phyloP scores from a whole-genome alignment of 2,888 invertebrate genomes.

The Ectemnius lituratus region DNA sequence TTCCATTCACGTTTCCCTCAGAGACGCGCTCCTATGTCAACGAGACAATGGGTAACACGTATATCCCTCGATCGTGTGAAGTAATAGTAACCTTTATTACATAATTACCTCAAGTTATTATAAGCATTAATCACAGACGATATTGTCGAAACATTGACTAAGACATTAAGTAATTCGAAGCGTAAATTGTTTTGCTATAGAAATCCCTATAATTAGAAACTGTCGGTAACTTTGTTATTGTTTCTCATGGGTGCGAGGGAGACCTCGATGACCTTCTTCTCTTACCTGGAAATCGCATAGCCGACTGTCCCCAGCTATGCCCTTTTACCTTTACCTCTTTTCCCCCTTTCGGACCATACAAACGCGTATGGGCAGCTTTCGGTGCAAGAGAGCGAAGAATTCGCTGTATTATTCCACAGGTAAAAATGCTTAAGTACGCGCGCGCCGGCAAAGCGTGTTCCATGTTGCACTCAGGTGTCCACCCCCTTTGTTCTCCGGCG shows the following conservation, averaged over 20 bases:
- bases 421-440: conserved; percentile 44
- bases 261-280: conserved; percentile 38
- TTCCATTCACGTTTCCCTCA: too few species aligned
- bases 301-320: conserved; percentile 34
- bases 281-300: conserved; percentile 53
- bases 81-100: too few species aligned
- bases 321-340: conserved; percentile 33
- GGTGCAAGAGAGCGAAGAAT: conserved; percentile 30
- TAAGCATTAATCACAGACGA: too few species aligned
- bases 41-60: too few species aligned
- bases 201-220: conserved; percentile 22
- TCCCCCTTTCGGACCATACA: conserved; percentile 8
- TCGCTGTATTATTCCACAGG: conserved; percentile 43
- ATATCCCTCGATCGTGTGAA: too few species aligned
- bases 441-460: conserved; percentile 32
- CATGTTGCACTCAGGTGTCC: conserved; percentile 42
- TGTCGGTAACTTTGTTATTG: conserved; percentile 30
- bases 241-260: conserved; percentile 34
- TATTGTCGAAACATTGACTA: too few species aligned
- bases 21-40: too few species aligned
- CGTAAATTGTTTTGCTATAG: conserved; percentile 1
- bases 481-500: conserved; percentile 49
- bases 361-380: conserved; percentile 11
- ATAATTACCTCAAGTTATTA: too few species aligned
- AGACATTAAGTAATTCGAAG: background rate